Base-by-base conservation (phyloP, 2,888 invertebrate genomes). In the Drosophila formosana region DNA sequence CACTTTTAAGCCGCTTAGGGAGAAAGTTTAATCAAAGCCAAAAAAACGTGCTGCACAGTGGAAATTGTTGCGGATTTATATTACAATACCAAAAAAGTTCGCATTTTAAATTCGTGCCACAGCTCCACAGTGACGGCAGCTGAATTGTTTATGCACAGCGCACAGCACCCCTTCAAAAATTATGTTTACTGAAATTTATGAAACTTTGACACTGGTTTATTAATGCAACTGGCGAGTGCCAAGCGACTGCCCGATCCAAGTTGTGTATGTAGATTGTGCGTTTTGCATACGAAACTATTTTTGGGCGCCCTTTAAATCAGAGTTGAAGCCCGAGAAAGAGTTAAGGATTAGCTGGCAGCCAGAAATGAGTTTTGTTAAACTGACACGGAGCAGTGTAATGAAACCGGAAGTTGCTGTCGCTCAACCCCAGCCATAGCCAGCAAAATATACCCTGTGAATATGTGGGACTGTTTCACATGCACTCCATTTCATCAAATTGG, bases 191-290 rank as follows among this genome's bases (percentile, higher is more conserved):
- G 70, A 75, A 51, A 67, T 82, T 82, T 67, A 52, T 73, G 61
- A 69, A 86, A 86, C 73, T 82, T 88, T 82, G 83, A 82, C 82
- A 86, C 76, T 73, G 80, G 80, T 76, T 88, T 88, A 88, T 82
- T 82, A 82, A 82, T 88, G 25, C 30, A 25, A 51, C 41, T 32
- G 41, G 30, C 53, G 43, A 53, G 30, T 30, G 32, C 7, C 2
- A 34, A 41, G 25, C 45, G 32, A 56, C 55, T 34, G 6, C n/a
- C 9, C 11, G 37, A 46, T 64, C 65, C 65, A 71, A 83, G 81
- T 81, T 64, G 61, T 32, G 47, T 30, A 37, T 74, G 74, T 43
- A 50, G 41, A 49, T 41, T 49, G 53, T 56, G 78, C 63, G 63
- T 49, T 74, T 61, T 75, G 79, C 79, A 78, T 75, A 64, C 74